phyloP scores from a whole-genome alignment of 2,888 invertebrate genomes.

The Polydrusus cervinus region DNA sequence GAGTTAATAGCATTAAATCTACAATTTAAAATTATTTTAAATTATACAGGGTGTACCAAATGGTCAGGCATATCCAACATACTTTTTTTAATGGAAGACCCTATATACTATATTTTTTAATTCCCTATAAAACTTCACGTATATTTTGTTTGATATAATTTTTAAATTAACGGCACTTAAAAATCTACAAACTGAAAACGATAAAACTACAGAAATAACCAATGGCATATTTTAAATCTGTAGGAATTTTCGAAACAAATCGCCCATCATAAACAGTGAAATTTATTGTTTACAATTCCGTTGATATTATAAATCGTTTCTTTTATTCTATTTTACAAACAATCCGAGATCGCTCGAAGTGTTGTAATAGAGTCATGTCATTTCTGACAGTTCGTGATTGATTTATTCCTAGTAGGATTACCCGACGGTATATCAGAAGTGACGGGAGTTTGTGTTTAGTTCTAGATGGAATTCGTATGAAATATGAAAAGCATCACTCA shows the following conservation, averaged over 20 bases:
- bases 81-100: too few species aligned
- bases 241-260: constrained; percentile 46
- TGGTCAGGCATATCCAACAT: too few species aligned
- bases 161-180: too few species aligned
- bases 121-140: too few species aligned
- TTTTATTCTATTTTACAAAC: constrained; percentile 52
- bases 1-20: too few species aligned
- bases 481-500: constrained; percentile 46
- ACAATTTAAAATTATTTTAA: too few species aligned
- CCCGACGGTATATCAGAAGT: constrained; percentile 35
- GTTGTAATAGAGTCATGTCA: constrained; percentile 49
- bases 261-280: constrained; percentile 47
- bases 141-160: too few species aligned
- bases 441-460: constrained; percentile 37
- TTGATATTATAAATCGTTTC: constrained; percentile 50
- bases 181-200: constrained; percentile 15
- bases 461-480: constrained; percentile 35
- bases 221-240: constrained; percentile 43
- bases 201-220: constrained; percentile 5
- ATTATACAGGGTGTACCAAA: too few species aligned
- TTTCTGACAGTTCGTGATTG: constrained; percentile 39
- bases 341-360: constrained; percentile 37
- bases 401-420: constrained; percentile 40
- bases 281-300: constrained; percentile 44
- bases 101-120: too few species aligned